Evolutionary conservation across 2,113 vertebrate species (phyloP).

Genomic region (Zapornia atra): DNA sequence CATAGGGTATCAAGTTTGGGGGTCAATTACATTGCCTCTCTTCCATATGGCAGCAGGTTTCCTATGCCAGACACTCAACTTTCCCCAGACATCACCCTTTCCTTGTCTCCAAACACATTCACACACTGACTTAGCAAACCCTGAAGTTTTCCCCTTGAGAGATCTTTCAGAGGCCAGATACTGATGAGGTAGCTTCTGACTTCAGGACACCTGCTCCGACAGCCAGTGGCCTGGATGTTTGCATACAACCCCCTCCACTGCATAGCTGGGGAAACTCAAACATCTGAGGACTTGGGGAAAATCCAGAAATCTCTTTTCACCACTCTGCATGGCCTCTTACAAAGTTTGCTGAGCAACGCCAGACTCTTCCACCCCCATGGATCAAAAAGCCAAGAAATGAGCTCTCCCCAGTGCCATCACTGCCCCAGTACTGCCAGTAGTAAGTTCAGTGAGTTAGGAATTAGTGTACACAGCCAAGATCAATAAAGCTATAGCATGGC

Average conservation of each 20-base stretch:
- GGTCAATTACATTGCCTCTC: neutral
- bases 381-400: neutral
- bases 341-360: neutral
- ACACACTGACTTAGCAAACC: neutral
- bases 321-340: neutral
- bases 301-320: neutral
- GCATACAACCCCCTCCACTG: neutral
- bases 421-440: neutral
- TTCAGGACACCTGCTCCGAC: neutral
- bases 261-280: neutral
- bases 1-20: neutral
- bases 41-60: neutral
- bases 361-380: neutral
- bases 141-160: neutral
- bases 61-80: neutral
- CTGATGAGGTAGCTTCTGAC: neutral
- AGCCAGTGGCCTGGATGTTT: neutral
- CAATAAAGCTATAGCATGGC: slow-evolving; percentile 1
- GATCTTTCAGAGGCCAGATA: neutral
- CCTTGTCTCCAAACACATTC: neutral
- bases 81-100: neutral
- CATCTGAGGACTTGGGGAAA: neutral
- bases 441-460: neutral
- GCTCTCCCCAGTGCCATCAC: neutral
- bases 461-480: neutral